A percentile compares a stretch with the other conserved stretches of the same genome.
phyloP scores from a whole-genome alignment of 2,888 invertebrate species.

The Drosophila pegasa region DNA sequence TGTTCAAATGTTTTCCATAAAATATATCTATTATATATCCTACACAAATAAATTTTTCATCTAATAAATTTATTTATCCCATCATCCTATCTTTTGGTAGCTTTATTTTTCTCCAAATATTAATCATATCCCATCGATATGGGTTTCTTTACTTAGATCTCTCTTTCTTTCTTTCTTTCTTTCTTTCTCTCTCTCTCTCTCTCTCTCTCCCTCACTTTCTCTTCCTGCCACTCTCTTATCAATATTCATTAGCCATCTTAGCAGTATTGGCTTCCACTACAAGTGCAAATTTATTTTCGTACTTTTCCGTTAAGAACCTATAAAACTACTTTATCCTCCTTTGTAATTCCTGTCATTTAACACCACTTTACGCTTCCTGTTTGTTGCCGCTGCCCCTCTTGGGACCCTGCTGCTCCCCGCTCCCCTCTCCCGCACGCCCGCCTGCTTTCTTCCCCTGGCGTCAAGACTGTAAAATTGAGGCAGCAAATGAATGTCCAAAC shows the following conservation, averaged over 20 bases:
- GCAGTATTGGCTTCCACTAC: conserved; percentile 1
- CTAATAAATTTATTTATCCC: too few species aligned
- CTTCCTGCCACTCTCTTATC: not conserved
- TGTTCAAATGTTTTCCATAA: too few species aligned
- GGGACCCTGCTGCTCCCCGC: too few species aligned
- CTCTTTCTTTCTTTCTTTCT: too few species aligned
- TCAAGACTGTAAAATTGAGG: conserved; percentile 62
- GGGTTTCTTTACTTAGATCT: too few species aligned
- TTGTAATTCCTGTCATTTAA: conserved; percentile 54
- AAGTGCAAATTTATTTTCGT: conserved; percentile 14
- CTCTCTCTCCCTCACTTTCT: not conserved
- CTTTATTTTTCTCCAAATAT: not conserved
- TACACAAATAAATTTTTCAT: too few species aligned
- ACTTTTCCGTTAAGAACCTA: conserved; percentile 8
- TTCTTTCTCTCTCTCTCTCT: not conserved
- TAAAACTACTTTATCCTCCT: conserved; percentile 27
- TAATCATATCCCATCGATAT: too few species aligned
- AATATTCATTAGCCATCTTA: conserved; percentile 3
- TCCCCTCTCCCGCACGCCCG: not conserved
- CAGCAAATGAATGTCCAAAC: conserved; percentile 75
- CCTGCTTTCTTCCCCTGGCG: conserved; percentile 6
- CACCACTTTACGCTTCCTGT: conserved; percentile 45
- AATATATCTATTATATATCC: too few species aligned
- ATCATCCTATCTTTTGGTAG: not conserved
- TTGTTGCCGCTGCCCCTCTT: conserved; percentile 21